Base-by-base conservation (phyloP, 2,113 vertebrate species). In the Nycticebus coucang region DNA sequence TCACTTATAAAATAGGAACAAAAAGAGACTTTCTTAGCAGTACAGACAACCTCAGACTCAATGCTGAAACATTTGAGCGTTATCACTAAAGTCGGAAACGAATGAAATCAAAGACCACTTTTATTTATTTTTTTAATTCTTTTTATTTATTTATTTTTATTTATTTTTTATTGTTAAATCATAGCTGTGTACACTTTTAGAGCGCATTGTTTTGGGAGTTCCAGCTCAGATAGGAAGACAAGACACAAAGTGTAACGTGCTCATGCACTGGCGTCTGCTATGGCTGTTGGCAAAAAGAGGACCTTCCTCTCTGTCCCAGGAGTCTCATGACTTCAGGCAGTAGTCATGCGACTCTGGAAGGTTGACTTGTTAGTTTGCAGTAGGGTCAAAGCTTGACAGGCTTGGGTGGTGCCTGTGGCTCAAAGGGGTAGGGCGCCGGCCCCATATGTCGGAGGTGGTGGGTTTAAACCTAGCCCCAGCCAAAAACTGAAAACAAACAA, bases 181-280 rank as follows among this genome's bases (percentile, higher is more conserved):
- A n/a, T n/a, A n/a, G n/a, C n/a, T n/a, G n/a, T n/a, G n/a, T n/a
- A n/a, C 10, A 0, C 22, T 59, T 1, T 11, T 10, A 2, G 2
- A 19, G 13, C 26, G 8, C 4, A 18, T 0, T 8, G 14, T 50
- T 68, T 68, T 89, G 69, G 24, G 68, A 30, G 33, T 57, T 24
- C 45, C 30, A 55, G 83, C 11, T 57, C 21, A 68, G 68, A 15
- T 28, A 28, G 5, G 14, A 8, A 53, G n/a, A n/a, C 3, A 33
- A 33, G 83, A 37, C 3, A 0, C 1, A 12, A n/a, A 9, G 1
- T 14, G 21, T 28, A 15, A 14, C 18, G 30, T 68, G 17, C 35
- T 50, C 21, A 24, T 7, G 0, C 6, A 1, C 50, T 0, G 11
- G 50, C 4, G 22, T 7, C 45, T 68, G 66, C 28, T 64, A 7